These are phyloP conservation scores for Dromaius novaehollandiae DNA, from an alignment of 2,113 vertebrate species.

Conservation along the genomic window DNA sequence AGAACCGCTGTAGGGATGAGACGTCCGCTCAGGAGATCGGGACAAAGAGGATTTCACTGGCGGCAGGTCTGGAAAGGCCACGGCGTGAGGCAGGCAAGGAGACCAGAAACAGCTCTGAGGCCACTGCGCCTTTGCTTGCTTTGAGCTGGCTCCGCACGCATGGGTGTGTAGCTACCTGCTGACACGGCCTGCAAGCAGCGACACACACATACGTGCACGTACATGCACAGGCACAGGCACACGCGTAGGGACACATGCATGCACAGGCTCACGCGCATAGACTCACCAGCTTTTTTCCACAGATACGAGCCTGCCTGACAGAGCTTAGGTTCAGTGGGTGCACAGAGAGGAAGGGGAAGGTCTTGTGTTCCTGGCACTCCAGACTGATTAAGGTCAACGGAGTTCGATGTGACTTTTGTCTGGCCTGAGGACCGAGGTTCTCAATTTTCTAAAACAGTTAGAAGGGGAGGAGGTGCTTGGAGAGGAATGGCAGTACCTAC, in stretches of 20 bases:
- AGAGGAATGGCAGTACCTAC: background rate
- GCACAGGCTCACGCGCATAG: background rate
- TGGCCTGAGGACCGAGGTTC: background rate
- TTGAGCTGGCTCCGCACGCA: background rate
- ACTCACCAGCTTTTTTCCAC: background rate
- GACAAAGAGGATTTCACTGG: background rate
- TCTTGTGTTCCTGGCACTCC: background rate
- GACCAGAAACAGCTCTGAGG: background rate
- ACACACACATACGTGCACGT: background rate
- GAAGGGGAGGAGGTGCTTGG: background rate
- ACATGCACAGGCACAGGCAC: background rate
- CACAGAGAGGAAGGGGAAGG: background rate
- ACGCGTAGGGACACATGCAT: background rate
- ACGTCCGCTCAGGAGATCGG: fast-evolving
- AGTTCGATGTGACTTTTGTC: conserved; percentile 9
- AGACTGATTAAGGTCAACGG: background rate
- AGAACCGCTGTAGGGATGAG: fast-evolving
- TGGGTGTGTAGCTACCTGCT: background rate
- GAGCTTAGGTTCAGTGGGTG: background rate
- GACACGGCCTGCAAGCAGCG: background rate
- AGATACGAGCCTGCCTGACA: background rate
- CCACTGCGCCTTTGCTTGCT: background rate
- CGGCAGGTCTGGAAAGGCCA: background rate
- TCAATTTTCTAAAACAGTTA: background rate
- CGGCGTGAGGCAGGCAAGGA: background rate